Base-by-base conservation (phyloP, 2,113 vertebrate genomes). In the Labrus mixtus region DNA sequence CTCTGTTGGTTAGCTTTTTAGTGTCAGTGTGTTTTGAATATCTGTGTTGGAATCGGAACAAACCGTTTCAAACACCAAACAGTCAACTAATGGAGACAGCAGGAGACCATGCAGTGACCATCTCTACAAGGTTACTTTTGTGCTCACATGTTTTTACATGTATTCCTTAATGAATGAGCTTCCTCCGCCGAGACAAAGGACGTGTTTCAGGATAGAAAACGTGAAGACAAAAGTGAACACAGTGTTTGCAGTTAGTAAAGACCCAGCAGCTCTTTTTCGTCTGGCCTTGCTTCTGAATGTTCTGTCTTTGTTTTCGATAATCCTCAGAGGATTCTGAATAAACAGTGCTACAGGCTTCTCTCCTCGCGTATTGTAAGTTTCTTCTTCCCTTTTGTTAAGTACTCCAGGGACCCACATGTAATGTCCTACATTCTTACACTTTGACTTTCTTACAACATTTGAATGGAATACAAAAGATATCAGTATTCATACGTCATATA, bases 221-320 rank as follows among this genome's bases (percentile, higher is more conserved):
- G 45, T 16, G 15, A 16, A 16, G 45, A 16, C 45, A 48, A n/a
- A 59, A 59, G 4, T 37, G 33, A 37, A 37, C 29, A 17, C 25
- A 17, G 7, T 33, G 54, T 15, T 11, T 8, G n/a, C 25, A 17
- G 56, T 59, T 37, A n/a, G 37, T n/a, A 59, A 17, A 3, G 10
- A 60, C 48, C 48, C 48, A 19, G 13, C 48, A 51, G 48, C 48
- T 51, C 8, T 0, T 51, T 51, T 51, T 10, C 10, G 17, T 20
- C 8, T 51, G 48, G 48, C 48, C 48, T 51, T 51, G 48, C 48
- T 51, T 51, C n/a, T n/a, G 17, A 51, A 51, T 51, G 1, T 19
- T 20, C 48, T 60, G n/a, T n/a, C 57, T 41, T 39, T 60, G n/a
- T 43, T 61, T 61, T 61, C n/a, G 11, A 61, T 15, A 22, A 41